Conservation (phyloP, 1,140 invertebrate species). For the Schlechtendalia chinensis region DNA sequence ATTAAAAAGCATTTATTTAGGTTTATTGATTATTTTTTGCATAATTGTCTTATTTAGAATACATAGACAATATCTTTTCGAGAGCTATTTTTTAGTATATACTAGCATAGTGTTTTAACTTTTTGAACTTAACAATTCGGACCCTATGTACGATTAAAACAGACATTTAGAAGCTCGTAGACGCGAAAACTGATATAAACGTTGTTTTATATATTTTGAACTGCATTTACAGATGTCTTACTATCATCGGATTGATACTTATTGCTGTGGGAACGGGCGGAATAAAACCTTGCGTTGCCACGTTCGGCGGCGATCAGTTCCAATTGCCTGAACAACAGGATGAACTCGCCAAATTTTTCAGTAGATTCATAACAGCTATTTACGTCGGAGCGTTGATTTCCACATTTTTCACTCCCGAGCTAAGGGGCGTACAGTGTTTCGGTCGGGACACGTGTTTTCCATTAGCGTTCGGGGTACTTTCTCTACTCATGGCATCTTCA, state of each 20-base stretch:
- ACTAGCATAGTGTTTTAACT: no score
- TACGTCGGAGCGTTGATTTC: constrained; percentile 91
- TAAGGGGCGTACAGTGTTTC: constrained; percentile 82
- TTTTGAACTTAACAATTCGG: no score
- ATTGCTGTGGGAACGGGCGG: constrained; percentile 91
- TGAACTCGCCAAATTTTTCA: constrained; percentile 83
- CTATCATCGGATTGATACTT: constrained; percentile 75
- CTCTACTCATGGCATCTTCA: constrained; percentile 79
- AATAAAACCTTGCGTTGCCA: constrained; percentile 95
- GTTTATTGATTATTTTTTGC: no score
- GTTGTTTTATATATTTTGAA: no score
- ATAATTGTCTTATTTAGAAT: no score
- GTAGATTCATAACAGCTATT: constrained; percentile 90
- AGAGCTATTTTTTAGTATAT: no score
- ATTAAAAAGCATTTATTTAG: no score
- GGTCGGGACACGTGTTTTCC: constrained; percentile 80
- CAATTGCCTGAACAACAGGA: constrained; percentile 72
- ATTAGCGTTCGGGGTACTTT: constrained; percentile 88
- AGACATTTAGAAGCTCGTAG: no score
- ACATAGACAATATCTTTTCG: no score
- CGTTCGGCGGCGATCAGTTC: constrained; percentile 97
- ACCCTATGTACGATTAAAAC: no score
- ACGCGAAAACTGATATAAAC: no score
- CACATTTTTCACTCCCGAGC: constrained; percentile 82
- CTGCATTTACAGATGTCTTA: constrained; percentile 62